Evolutionary conservation across 2,113 vertebrate species (phyloP), one percentile per base, ranked within the genome.

Genomic region (Perognathus longimembris): DNA sequence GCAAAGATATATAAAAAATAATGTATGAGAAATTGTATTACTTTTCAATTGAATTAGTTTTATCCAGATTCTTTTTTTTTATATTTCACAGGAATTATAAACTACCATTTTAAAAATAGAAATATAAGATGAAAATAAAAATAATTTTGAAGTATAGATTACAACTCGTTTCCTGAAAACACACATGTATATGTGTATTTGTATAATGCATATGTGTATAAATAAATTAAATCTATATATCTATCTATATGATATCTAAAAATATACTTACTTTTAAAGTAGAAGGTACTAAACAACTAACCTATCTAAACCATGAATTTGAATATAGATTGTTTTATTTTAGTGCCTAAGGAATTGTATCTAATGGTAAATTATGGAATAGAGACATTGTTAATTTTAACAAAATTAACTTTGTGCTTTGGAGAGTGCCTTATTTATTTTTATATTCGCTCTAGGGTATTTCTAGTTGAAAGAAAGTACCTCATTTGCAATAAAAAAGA

Each of bases 381-480:
- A 77, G 32, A 95, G 32, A 10, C 76, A 89, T 30, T 75, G 59
- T 94, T 96, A 93, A 93, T 97, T 96, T 97, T 95, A 96, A 93
- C 74, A 96, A 97, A 96, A 96, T 97, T 96, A 96, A 95, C 73
- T 93, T 94, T 92, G 18, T 90, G 76, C 74, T 95, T 96, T 95
- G 54, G 94, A 95, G 77, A 94, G 0, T 78, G 63, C 59, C 96
- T 97, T 92, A 88, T 79, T 89, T 95, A 85, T 61, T 96, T 95
- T 92, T 30, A 50, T 86, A 79, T 61, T 97, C 85, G 67, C 70
- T 81, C 24, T n/a, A 38, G 73, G 94, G n/a, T 71, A 74, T 15
- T 76, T 95, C 71, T 95, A 79, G 61, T 93, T 95, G 92, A 75
- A 92, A 92, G 76, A 82, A 21, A 95, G 7, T 69, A 17, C 85